These are phyloP conservation scores for Nasonovia ribisnigri DNA, from an alignment of 2,888 invertebrate genomes.

Conservation along the genomic window DNA sequence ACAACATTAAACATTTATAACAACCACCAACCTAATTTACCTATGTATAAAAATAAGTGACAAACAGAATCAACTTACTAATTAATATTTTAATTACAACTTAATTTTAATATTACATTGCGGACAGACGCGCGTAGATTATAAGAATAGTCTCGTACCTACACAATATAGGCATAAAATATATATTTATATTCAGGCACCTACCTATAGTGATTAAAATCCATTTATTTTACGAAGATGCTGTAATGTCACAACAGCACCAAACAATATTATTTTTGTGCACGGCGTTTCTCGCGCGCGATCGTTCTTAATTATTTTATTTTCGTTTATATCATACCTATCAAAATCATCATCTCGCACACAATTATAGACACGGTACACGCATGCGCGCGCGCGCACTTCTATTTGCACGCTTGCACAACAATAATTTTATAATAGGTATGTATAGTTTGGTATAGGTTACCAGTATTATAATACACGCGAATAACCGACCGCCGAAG, in stretches of 20 bases:
- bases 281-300: not conserved
- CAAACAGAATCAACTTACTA: not conserved
- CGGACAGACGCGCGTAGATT: not conserved
- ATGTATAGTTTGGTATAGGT: not conserved
- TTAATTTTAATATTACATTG: not conserved
- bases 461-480: not conserved
- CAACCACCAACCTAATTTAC: not conserved
- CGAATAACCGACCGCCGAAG: not conserved
- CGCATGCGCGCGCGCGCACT: not conserved
- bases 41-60: not conserved
- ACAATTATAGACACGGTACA: not conserved
- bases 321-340: not conserved
- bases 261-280: not conserved
- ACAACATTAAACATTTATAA: not conserved
- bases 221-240: constrained; percentile 7
- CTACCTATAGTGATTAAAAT: constrained; percentile 11
- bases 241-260: not conserved
- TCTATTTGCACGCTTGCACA: not conserved
- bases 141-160: not conserved
- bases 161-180: not conserved
- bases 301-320: not conserved
- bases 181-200: not conserved
- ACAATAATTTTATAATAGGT: not conserved
- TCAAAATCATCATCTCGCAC: not conserved
- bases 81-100: too few relatives aligned